These are phyloP conservation scores for Calyptommatus sinebrachiatus DNA, from an alignment of 2,113 vertebrate species.

Conservation along the genomic window DNA sequence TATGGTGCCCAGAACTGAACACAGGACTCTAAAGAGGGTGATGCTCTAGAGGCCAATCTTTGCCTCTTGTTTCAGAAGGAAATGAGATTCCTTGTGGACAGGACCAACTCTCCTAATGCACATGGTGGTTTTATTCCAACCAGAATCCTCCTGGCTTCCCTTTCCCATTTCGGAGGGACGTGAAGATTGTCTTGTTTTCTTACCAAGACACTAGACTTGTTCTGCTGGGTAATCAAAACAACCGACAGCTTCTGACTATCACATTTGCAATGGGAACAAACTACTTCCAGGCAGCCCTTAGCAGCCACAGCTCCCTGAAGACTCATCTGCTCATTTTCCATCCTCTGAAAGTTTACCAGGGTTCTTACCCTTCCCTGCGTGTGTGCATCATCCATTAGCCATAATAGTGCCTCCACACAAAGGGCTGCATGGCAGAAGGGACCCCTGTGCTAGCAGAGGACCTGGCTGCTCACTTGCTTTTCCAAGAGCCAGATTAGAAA, in stretches of 20 bases:
- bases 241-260: neutral
- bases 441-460: neutral
- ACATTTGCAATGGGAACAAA: neutral
- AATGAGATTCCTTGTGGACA: neutral
- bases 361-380: neutral
- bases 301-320: constrained; percentile 33
- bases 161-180: neutral
- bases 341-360: constrained; percentile 34
- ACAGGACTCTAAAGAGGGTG: no score
- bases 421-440: neutral
- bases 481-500: constrained; percentile 25
- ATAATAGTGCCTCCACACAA: neutral
- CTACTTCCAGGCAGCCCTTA: neutral
- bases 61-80: no score
- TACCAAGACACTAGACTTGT: neutral
- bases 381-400: constrained; percentile 35
- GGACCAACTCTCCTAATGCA: no score
- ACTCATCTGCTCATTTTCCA: constrained; percentile 25
- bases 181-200: accelerated
- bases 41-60: no score
- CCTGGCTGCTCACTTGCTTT: constrained; percentile 22
- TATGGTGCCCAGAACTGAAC: no score
- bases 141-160: neutral
- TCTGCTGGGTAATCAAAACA: neutral
- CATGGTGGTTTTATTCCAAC: neutral